Percentiles rank a stretch among this genome's conserved stretches.
phyloP scores from a whole-genome alignment of 2,797 vertebrate species.

The Acanthiza pusilla region DNA sequence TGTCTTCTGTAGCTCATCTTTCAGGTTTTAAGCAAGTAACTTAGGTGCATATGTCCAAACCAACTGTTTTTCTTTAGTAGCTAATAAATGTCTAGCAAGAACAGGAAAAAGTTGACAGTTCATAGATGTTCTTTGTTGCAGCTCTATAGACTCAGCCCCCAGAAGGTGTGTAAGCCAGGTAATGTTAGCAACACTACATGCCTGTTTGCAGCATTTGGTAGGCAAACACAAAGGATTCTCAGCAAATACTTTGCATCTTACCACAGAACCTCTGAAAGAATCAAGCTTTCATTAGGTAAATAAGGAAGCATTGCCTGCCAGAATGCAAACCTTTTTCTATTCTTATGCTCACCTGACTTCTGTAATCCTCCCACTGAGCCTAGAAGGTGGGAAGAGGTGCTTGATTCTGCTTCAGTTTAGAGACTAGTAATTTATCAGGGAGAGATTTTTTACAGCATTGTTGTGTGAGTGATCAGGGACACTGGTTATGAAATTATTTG shows the following conservation, averaged over 20 bases:
- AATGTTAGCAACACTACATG: not conserved
- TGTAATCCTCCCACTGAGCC: not conserved
- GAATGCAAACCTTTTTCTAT: not conserved
- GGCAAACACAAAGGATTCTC: not conserved
- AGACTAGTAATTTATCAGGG: not conserved
- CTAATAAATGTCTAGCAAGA: not conserved
- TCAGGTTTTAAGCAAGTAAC: not conserved
- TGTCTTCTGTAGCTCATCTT: not conserved
- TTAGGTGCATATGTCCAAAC: not conserved
- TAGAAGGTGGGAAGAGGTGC: not conserved
- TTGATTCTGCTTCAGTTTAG: not conserved
- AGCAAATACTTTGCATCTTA: not conserved
- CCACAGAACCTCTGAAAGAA: not conserved
- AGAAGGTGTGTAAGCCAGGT: not conserved
- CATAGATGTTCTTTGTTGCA: not conserved
- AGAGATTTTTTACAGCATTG: not conserved
- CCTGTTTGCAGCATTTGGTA: not conserved
- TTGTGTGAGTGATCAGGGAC: conserved; percentile 8
- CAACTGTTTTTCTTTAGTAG: not conserved
- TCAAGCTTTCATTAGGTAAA: not conserved
- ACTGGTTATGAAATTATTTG: not conserved
- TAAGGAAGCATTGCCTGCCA: not conserved
- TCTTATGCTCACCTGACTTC: not conserved
- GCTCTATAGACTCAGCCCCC: not conserved
- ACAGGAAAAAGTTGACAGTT: not conserved